These are phyloP conservation scores for Phallusia fumigata DNA, from an alignment of 23 tunicate genomes.

Conservation along the genomic window DNA sequence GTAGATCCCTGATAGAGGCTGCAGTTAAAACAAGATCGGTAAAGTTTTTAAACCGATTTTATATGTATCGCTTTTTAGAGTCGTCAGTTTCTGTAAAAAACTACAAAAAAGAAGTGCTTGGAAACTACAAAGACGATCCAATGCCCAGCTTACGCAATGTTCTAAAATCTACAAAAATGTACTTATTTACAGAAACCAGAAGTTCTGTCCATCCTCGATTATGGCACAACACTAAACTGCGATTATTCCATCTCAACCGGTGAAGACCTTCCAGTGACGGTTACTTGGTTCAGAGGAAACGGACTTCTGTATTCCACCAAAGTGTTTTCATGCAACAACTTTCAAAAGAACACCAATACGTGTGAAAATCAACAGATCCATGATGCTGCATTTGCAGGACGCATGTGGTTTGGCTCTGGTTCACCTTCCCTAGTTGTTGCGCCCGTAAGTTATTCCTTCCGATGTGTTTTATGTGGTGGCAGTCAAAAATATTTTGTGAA, in stretches of 20 bases:
- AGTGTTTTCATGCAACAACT: constrained; percentile 17
- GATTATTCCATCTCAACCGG: constrained; percentile 36
- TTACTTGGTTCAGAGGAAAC: constrained; percentile 47
- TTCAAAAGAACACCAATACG: background rate
- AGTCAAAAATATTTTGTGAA: too few relatives aligned
- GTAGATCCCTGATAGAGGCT: too few relatives aligned
- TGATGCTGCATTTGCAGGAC: constrained; percentile 11
- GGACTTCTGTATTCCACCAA: constrained; percentile 4
- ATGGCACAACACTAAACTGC: constrained; percentile 14
- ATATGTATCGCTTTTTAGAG: too few relatives aligned
- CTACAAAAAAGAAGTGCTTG: too few relatives aligned
- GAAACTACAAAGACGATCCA: too few relatives aligned
- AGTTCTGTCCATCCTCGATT: too few relatives aligned
- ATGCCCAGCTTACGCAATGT: too few relatives aligned
- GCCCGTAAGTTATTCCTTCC: constrained; percentile 5
- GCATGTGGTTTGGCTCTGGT: background rate
- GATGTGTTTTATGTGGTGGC: background rate
- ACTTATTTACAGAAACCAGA: too few relatives aligned
- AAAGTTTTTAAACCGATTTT: too few relatives aligned
- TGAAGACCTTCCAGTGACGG: constrained; percentile 33
- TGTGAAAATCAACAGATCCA: background rate
- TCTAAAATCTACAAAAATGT: too few relatives aligned
- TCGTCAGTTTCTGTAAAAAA: too few relatives aligned
- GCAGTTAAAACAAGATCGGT: too few relatives aligned
- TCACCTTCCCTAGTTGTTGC: constrained; percentile 21